Evolutionary conservation across 1,140 invertebrate species (phyloP).

Genomic region (Rhopalosiphum maidis): DNA sequence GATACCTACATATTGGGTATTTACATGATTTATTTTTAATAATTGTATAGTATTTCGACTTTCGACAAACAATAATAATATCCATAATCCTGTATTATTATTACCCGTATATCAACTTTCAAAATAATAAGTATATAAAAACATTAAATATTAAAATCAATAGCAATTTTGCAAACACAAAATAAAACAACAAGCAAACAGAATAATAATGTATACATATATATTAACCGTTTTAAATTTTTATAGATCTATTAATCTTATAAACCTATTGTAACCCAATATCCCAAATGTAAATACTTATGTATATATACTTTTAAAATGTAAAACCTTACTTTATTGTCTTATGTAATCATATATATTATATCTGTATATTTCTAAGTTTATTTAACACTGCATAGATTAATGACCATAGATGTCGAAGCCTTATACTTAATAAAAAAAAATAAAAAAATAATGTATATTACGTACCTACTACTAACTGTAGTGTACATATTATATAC

Average conservation of each 20-base stretch:
- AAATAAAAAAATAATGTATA: background rate
- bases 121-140: background rate
- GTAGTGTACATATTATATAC: background rate
- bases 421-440: no score
- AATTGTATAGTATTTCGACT: background rate
- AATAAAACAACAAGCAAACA: background rate
- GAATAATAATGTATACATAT: no score
- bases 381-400: no score
- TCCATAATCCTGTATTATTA: background rate
- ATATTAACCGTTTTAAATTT: no score
- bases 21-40: background rate
- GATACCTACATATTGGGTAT: background rate
- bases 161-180: background rate
- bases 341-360: no score
- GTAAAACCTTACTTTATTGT: no score
- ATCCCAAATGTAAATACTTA: no score
- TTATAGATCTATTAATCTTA: no score
- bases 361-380: no score
- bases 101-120: background rate
- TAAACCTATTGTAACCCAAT: no score
- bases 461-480: background rate
- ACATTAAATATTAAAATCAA: background rate
- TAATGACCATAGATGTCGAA: no score
- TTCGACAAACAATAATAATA: background rate
- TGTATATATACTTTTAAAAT: no score